Base-by-base conservation (phyloP, 2,113 vertebrate species). In the Murina feae region DNA sequence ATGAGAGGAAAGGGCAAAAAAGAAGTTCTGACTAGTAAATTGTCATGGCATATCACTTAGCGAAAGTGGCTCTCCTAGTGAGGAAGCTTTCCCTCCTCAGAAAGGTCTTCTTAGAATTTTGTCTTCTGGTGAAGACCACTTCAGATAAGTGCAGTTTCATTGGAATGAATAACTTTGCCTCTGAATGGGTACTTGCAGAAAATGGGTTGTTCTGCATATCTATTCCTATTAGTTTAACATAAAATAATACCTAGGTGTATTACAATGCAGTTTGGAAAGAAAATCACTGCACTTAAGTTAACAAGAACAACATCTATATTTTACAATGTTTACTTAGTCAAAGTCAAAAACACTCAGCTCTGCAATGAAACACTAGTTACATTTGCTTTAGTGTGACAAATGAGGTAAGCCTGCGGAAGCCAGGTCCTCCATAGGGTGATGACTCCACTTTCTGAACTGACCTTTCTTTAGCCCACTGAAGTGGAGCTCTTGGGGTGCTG, bases 141-240 rank as follows among this genome's bases (percentile, higher is more conserved):
- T 90, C 82, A 95, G 63, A 66, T 72, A 51, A 91, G 80, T 89
- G 44, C 20, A 76, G 37, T 66, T 91, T 93, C 49, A 17, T 80
- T 63, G 89, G 91, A 65, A 80, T 39, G 71, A 91, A n/a, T 85
- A 44, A 84, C 49, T 85, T 84, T 71, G 17, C 30, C 51, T 94
- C 39, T 53, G 79, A 90, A 53, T 68, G 63, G 44, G 75, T 25
- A 47, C 58, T 94, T 86, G 35, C 18, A 55, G 53, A 81, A 95
- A 86, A 53, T 10, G 8, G 76, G 80, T 96, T 47, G 58, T 83
- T 95, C 94, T 93, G 83, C 58, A 12, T 90, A 90, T 80, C 53
- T 80, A 17, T 75, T 94, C n/a, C 44, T 76, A 68, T 91, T 35
- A 78, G 5, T 60, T 63, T 89, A 79, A 86, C 35, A n/a, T 2